Percentiles rank a stretch among this genome's conserved stretches.
Evolutionary conservation across 2,888 invertebrate genomes (phyloP).

Genomic region (Platerodrilus igneus): DNA sequence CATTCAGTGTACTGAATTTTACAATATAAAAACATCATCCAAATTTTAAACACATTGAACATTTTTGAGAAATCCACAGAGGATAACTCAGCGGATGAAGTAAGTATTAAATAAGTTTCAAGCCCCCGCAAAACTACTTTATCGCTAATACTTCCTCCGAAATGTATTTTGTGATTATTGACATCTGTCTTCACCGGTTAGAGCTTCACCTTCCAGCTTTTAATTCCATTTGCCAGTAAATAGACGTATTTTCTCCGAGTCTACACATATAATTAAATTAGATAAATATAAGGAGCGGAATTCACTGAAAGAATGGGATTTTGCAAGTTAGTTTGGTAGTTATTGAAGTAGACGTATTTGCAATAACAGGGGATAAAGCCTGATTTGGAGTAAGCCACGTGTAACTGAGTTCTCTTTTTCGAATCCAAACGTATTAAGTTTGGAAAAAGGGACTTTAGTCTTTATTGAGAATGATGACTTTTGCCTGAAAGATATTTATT

Average conservation of each 20-base stretch:
- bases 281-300: constrained; percentile 20
- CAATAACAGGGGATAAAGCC: constrained; percentile 24
- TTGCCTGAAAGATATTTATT: constrained; percentile 18
- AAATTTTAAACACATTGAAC: no score
- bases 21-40: no score
- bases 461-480: constrained; percentile 29
- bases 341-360: constrained; percentile 23
- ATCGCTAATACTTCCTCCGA: constrained; percentile 21
- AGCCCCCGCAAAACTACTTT: constrained; percentile 24
- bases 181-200: constrained; percentile 24
- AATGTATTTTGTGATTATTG: constrained; percentile 24
- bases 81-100: constrained; percentile 15
- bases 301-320: constrained; percentile 22
- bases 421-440: constrained; percentile 24
- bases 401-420: constrained; percentile 24
- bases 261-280: constrained; percentile 21
- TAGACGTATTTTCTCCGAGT: constrained; percentile 16
- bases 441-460: constrained; percentile 20
- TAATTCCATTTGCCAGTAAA: constrained; percentile 18
- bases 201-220: constrained; percentile 15
- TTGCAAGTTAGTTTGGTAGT: constrained; percentile 17
- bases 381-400: constrained; percentile 24
- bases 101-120: constrained; percentile 26
- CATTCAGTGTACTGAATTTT: no score
- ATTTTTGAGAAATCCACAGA: constrained; percentile 14